phyloP scores from a whole-genome alignment of 2,888 invertebrate genomes.

The Altica lythri region DNA sequence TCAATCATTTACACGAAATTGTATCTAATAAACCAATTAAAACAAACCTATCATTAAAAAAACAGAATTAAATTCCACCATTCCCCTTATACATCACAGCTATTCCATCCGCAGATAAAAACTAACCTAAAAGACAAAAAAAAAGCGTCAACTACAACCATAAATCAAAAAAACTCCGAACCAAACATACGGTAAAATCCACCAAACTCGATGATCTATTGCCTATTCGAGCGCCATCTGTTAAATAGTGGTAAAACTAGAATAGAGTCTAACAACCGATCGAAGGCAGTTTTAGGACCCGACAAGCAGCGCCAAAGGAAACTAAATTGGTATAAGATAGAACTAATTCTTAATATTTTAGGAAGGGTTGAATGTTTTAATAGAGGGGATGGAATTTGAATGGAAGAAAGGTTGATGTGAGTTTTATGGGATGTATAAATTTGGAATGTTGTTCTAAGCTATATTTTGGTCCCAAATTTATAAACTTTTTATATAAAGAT shows the following conservation, averaged over 20 bases:
- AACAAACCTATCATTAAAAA: conserved; percentile 32
- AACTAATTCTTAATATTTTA: conserved; percentile 29
- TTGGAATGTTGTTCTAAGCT: too few species aligned
- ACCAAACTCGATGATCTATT: conserved; percentile 22
- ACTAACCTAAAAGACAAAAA: too few species aligned
- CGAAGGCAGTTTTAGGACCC: conserved; percentile 26
- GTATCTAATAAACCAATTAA: too few species aligned
- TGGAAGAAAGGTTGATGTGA: too few species aligned
- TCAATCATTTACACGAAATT: too few species aligned
- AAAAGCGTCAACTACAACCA: conserved; percentile 16
- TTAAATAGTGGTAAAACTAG: conserved; percentile 50
- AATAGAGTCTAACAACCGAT: conserved; percentile 22
- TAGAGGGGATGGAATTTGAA: too few species aligned
- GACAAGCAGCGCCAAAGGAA: conserved; percentile 44
- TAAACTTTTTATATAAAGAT: too few species aligned
- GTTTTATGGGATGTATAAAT: too few species aligned
- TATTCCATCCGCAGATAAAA: conserved; percentile 36
- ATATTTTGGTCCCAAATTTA: neutral
- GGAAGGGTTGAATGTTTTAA: neutral
- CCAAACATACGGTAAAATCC: conserved; percentile 23
- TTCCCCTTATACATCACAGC: conserved; percentile 37
- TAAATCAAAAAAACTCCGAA: conserved; percentile 33
- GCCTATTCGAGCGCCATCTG: conserved; percentile 46
- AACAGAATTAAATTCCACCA: conserved; percentile 35
- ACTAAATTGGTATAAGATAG: conserved; percentile 25